phyloP scores from a whole-genome alignment of 2,113 vertebrate genomes.

The Campylorhamphus procurvoides region DNA sequence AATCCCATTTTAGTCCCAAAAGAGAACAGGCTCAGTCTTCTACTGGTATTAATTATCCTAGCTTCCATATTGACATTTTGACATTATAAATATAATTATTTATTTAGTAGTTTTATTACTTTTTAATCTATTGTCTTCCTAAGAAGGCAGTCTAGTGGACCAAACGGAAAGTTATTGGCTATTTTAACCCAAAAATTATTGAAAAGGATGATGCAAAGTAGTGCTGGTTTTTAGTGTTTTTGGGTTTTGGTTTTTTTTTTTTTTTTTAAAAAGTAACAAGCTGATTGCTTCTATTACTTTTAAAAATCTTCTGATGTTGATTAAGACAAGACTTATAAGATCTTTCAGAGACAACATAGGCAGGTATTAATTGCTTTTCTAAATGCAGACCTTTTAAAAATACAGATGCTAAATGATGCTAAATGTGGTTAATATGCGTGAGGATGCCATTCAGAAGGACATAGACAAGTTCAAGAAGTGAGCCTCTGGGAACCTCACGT shows the following conservation, averaged over 20 bases:
- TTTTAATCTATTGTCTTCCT: background rate
- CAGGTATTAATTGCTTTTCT: background rate
- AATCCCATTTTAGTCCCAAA: background rate
- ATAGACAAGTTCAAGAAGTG: background rate
- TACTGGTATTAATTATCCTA: background rate
- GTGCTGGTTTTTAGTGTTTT: no score
- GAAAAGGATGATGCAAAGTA: background rate
- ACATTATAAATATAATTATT: background rate
- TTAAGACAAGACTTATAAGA: background rate
- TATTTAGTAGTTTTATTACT: background rate
- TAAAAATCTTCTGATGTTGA: background rate
- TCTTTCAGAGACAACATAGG: background rate
- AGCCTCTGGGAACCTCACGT: background rate
- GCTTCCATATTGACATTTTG: background rate
- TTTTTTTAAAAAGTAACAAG: background rate
- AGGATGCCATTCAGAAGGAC: background rate
- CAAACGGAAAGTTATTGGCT: background rate
- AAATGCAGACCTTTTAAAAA: background rate
- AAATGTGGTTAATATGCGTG: fast-evolving
- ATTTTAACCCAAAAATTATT: background rate
- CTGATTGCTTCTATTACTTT: fast-evolving
- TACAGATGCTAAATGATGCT: fast-evolving
- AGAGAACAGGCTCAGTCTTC: background rate
- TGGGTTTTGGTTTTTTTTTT: background rate
- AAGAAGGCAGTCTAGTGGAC: background rate